Evolutionary conservation across 2,113 vertebrate species (phyloP), one percentile per base, ranked within the genome.

Genomic region (Etia nguti): DNA sequence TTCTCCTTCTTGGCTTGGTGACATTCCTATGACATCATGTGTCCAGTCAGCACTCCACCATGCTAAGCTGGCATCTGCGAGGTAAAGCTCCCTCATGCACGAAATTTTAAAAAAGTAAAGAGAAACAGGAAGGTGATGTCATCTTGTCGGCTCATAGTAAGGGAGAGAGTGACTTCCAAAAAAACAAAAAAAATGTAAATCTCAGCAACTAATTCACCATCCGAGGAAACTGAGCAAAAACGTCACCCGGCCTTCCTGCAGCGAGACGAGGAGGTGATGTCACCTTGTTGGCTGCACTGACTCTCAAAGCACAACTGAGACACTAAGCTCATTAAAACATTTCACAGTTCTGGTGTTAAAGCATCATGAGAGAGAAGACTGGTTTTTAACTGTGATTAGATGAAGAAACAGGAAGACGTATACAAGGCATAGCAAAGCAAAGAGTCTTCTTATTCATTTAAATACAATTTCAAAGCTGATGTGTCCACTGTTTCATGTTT

Each of bases 61-160:
- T 83, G 90, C 92, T 88, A 91, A 22, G 92, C 84, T 82, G 75
- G 92, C 92, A 91, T 90, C 89, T 94, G 92, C 73, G 84, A 90
- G 84, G 48, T 70, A 48, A 85, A 83, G 62, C 65, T 82, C 59
- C 46, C 52, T 62, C 68, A 38, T 50, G 57, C 46, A 80, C 12
- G 6, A 62, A 41, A 29, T n/a, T n/a, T n/a, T n/a, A 43, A 26
- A 68, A 48, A 70, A 73, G 15, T 24, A 46, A 73, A 73, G 22
- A 41, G n/a, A 1, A 84, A 62, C 7, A 83, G 80, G 68, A 83
- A 86, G 83, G 48, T 87, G 90, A 88, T 83, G 86, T 93, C 90
- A 93, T 83, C 85, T 13, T 83, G 80, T 86, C 57, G 34, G 79
- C 81, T 84, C 82, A 62, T 6, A 36, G 41, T 70, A 59, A 79